Conservation (phyloP, 2,888 invertebrate genomes). For the Carterocephalus palaemon region DNA sequence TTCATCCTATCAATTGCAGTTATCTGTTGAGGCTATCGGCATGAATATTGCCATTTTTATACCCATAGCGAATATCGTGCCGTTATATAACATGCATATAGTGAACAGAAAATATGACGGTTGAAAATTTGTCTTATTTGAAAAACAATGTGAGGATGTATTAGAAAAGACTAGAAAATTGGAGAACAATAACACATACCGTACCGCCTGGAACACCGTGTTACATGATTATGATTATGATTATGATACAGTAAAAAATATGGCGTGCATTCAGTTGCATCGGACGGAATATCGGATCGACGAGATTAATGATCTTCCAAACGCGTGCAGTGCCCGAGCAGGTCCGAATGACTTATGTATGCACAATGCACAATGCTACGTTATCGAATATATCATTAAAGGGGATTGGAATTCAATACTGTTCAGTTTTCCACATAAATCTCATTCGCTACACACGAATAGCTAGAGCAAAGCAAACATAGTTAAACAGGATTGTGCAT, state of each 20-base stretch:
- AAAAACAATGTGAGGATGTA: conserved; percentile 12
- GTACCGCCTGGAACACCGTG: conserved; percentile 12
- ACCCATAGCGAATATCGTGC: not conserved
- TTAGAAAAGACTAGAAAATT: conserved; percentile 20
- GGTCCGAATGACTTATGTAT: not conserved
- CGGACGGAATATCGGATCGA: conserved; percentile 45
- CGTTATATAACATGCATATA: conserved; percentile 9
- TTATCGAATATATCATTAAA: conserved; percentile 5
- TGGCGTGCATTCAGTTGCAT: conserved; percentile 53
- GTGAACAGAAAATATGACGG: conserved; percentile 7
- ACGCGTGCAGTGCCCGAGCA: conserved; percentile 16
- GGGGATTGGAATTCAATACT: not conserved
- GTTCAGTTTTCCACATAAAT: conserved; percentile 1
- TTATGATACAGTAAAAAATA: conserved; percentile 38
- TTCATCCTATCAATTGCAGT: no score
- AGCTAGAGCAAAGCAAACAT: no score
- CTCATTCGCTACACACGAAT: not conserved
- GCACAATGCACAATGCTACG: conserved; percentile 4
- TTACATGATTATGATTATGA: conserved; percentile 13
- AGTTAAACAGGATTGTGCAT: no score
- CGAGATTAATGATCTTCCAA: conserved; percentile 43
- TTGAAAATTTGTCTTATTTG: conserved; percentile 11
- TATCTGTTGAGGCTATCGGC: not conserved
- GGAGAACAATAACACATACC: conserved; percentile 13
- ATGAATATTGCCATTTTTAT: conserved; percentile 6